Conservation (phyloP, 1,140 invertebrate species). For the Aradophagus sp. region DNA sequence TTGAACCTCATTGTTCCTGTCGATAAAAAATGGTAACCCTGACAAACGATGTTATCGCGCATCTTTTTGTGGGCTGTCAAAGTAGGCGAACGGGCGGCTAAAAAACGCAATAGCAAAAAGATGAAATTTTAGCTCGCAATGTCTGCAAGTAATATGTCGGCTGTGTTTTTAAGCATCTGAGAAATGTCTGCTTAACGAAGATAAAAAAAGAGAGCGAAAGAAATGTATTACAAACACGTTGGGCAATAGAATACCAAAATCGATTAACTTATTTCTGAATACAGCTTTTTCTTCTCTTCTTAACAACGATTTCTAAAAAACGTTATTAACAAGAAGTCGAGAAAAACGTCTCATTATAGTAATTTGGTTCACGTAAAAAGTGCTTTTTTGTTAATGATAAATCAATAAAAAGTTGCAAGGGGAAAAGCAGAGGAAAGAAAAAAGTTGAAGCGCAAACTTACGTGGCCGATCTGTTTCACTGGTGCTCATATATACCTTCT, state of each 20-base stretch:
- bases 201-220: too few species aligned
- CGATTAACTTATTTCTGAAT: too few species aligned
- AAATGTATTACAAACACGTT: conserved; percentile 14
- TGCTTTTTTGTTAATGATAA: too few species aligned
- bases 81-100: conserved; percentile 28
- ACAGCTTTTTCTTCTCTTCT: too few species aligned
- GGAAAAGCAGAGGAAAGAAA: too few species aligned
- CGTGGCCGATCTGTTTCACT: neutral
- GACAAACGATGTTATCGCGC: conserved; percentile 45
- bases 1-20: conserved; percentile 45
- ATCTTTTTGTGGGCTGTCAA: conserved; percentile 44
- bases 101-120: conserved; percentile 33
- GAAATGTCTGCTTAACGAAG: conserved; percentile 7
- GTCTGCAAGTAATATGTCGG: conserved; percentile 26
- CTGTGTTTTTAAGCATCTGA: conserved; percentile 14
- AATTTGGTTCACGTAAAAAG: too few species aligned
- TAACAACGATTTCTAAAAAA: too few species aligned
- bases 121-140: conserved; percentile 44
- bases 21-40: conserved; percentile 40
- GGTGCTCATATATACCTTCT: conserved; percentile 38
- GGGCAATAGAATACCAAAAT: too few species aligned
- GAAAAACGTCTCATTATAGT: too few species aligned
- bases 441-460: neutral
- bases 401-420: too few species aligned
- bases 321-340: too few species aligned